Evolutionary conservation across 1,140 invertebrate genomes (phyloP), one percentile per base, ranked within the genome.

Genomic region (Drosophila melanica): DNA sequence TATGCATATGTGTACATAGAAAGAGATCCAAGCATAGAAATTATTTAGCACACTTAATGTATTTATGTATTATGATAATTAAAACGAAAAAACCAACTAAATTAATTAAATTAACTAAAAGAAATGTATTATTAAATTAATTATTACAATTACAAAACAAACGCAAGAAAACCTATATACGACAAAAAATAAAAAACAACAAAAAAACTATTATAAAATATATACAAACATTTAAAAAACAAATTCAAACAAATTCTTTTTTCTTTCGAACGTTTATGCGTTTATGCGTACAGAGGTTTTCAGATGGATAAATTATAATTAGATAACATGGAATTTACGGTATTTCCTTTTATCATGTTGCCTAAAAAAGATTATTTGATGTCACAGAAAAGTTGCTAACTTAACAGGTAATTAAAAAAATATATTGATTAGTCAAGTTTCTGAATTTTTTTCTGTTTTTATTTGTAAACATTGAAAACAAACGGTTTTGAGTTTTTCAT

Each of bases 91-190:
- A 45, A 8, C 48, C 54, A 70, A 64, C 71, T 87, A 87, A 87
- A 82, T 82, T 89, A 84, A 89, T 84, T 82, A 79, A 82, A 84
- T 84, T 89, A 84, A 84, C 85, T 89, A 82, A 87, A 87, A 71
- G 70, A 87, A 89, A 89, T 89, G 84, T 89, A 89, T 89, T 89
- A 89, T 87, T 87, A 87, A 89, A 77, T 74, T 87, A 87, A 89
- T 89, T 89, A 87, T 82, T 84, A 82, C 82, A 82, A 89, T 77
- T 77, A 87, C 76, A 75, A 74, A 66, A 53, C 53, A 35, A 5
- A 58, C 53, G 39, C 64, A 73, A 67, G 14, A 69, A 69, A 75
- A 62, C 59, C 54, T 78, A 87, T 79, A 86, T 79, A 66, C 37
- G 51, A 67, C 16, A 60, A 76, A 84, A 69, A 53, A n/a, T n/a